phyloP scores from a whole-genome alignment of 2,888 invertebrate genomes.

The Drosophila picticornis region DNA sequence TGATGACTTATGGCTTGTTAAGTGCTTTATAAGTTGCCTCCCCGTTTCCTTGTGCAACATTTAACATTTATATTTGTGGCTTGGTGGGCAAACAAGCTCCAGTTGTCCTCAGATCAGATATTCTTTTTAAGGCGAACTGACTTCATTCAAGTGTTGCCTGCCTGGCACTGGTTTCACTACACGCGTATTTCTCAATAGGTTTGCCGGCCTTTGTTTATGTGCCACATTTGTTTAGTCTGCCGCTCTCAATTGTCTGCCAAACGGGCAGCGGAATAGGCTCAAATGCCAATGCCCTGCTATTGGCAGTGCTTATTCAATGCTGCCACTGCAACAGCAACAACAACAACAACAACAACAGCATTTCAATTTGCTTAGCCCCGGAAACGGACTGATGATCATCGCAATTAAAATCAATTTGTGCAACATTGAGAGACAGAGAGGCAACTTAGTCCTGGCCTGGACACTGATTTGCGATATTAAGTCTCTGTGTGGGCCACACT shows the following conservation, averaged over 20 bases:
- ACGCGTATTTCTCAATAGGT: background rate
- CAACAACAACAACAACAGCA: constrained; percentile 36
- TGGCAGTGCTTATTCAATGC: constrained; percentile 12
- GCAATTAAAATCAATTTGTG: constrained; percentile 58
- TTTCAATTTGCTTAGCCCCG: constrained; percentile 52
- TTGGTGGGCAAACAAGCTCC: background rate
- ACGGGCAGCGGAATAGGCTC: background rate
- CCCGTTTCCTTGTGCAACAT: constrained; percentile 3
- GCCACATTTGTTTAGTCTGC: constrained; percentile 30
- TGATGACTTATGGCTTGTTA: constrained; percentile 33
- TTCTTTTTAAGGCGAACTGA: background rate
- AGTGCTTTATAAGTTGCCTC: constrained; percentile 23
- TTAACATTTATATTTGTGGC: background rate
- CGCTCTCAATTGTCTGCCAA: constrained; percentile 6
- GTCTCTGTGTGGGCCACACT: constrained; percentile 5
- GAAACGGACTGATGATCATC: constrained; percentile 21
- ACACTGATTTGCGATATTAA: constrained; percentile 36
- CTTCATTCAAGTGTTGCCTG: constrained; percentile 2
- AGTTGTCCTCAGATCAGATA: background rate
- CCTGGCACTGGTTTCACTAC: background rate
- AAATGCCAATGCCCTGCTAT: constrained; percentile 14
- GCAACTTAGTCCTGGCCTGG: constrained; percentile 1
- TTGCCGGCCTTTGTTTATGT: constrained; percentile 11
- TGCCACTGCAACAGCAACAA: background rate
- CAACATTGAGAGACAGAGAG: background rate